Conservation (phyloP, 2,113 vertebrate species). For the Accipiter cooperii region DNA sequence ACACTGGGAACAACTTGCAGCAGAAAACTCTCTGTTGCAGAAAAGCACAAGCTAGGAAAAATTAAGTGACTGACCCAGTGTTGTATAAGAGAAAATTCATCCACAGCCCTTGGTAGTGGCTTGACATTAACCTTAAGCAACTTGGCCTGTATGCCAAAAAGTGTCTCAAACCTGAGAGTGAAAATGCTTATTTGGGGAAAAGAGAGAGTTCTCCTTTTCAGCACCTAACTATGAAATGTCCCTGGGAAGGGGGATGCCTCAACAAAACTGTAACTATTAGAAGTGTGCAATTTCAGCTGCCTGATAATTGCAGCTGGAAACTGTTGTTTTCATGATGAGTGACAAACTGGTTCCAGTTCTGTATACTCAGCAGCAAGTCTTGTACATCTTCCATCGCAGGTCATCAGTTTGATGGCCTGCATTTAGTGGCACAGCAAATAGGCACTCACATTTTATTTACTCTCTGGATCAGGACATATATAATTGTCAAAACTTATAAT, state of each 20-base stretch:
- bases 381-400: neutral
- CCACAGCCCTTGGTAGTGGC: neutral
- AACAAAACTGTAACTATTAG: neutral
- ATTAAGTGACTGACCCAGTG: neutral
- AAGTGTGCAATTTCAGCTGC: neutral
- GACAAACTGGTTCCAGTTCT: neutral
- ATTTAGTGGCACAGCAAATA: neutral
- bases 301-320: neutral
- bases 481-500: conserved; percentile 24
- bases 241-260: neutral
- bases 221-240: neutral
- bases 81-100: neutral
- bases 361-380: neutral
- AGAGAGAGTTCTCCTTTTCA: neutral
- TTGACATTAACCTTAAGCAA: neutral
- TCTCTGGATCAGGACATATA: neutral
- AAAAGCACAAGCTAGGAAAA: neutral
- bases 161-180: neutral
- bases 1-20: neutral
- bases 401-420: neutral
- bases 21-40: neutral
- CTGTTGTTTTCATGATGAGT: neutral
- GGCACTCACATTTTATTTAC: neutral
- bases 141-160: neutral
- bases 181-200: neutral